Evolutionary conservation across 2,888 invertebrate genomes (phyloP), one percentile per base, ranked within the genome.

Genomic region (Drosophila anceps): DNA sequence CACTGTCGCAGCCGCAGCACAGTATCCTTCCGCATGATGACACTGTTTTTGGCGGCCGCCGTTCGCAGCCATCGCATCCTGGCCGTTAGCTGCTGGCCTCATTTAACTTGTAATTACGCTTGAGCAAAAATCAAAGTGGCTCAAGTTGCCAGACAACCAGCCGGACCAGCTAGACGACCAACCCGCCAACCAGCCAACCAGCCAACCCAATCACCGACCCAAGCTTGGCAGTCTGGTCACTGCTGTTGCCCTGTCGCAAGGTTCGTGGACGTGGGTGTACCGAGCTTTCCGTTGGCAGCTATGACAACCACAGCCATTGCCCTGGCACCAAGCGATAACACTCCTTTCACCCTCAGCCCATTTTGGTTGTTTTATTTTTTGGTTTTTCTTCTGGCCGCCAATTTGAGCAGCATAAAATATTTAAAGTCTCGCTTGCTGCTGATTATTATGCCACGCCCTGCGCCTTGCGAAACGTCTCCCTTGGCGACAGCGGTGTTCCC

Each of bases 81-180:
- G 79, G 70, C 39, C 70, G 62, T 24, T 69, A 55, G 82, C 80
- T 76, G 79, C 79, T 91, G 90, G 91, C 91, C 91, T 90, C 88
- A 91, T 90, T 90, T 91, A 90, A 90, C 91, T 90, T 88, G 88
- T 91, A 91, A 91, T 90, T 90, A 90, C 82, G 90, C 82, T 79
- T 85, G 85, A 84, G 82, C 82, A 81, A 73, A 82, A 90, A 90
- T 87, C 87, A 87, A 87, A 87, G 87, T 87, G 88, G 90, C 87
- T 90, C 90, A 86, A 90, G 90, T 88, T 89, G 86, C 90, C 82
- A 74, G 59, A 76, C 76, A 60, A 35, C 53, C 70, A 39, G 35
- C 59, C 59, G 24, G 51, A 67, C 39, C 71, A 55, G 39, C 59
- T 60, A 46, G 57, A 58, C 58, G n/a, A 18, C 59, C 41, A 54